Percentiles rank a stretch among this genome's conserved stretches.
Conservation (phyloP, 2,797 vertebrate species). For the Myotis myotis region DNA sequence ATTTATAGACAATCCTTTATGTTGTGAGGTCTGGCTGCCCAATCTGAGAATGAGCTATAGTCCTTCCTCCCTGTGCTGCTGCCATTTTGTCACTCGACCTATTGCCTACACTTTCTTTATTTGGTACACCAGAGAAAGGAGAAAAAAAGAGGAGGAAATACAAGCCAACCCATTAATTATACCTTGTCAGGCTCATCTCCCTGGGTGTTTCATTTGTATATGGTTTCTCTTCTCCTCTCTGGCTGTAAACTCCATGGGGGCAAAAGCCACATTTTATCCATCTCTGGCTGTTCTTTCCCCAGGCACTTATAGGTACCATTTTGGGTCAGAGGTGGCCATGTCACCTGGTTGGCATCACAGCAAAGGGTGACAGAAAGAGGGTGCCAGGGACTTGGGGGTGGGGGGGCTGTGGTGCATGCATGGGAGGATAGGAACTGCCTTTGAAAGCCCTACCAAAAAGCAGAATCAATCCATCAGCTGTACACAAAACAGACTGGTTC, state of each 20-base stretch:
- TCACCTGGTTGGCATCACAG: not conserved
- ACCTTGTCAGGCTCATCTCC: not conserved
- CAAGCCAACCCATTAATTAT: not conserved
- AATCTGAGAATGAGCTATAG: not conserved
- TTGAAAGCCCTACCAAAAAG: not conserved
- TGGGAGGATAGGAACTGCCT: not conserved
- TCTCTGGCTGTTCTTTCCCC: not conserved
- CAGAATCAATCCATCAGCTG: not conserved
- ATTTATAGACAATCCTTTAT: not conserved
- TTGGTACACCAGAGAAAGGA: not conserved
- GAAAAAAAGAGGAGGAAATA: not conserved
- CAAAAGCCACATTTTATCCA: not conserved
- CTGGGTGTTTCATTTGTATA: not conserved
- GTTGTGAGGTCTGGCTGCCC: not conserved
- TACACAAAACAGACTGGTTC: not conserved
- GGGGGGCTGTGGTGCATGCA: not conserved
- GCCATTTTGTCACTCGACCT: not conserved
- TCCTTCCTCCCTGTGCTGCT: not conserved
- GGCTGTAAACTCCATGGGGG: not conserved
- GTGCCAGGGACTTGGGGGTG: accelerated
- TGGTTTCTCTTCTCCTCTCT: not conserved
- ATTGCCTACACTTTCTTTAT: not conserved
- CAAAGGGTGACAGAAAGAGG: conserved; percentile 43
- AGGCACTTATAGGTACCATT: not conserved
- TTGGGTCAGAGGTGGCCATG: not conserved